These are phyloP conservation scores for Peromyscus aztecus DNA, from an alignment of 2,797 vertebrate species.

Conservation along the genomic window DNA sequence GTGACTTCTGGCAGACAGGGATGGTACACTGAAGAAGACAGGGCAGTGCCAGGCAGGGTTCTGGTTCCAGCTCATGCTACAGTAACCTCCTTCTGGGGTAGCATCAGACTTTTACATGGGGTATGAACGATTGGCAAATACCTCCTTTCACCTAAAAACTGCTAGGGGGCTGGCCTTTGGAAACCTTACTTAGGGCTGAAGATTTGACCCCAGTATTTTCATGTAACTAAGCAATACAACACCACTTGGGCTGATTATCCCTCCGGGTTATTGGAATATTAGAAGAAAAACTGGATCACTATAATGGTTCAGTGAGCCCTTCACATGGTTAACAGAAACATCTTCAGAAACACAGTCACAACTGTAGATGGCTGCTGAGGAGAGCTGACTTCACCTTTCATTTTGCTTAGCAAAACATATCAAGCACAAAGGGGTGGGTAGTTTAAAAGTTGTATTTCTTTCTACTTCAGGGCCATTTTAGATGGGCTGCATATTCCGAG, in stretches of 20 bases:
- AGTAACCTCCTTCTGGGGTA: background rate
- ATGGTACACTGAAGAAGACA: accelerated
- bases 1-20: background rate
- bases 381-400: background rate
- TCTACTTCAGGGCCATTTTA: background rate
- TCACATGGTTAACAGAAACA: background rate
- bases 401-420: constrained; percentile 18
- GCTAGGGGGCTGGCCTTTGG: constrained; percentile 1
- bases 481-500: background rate
- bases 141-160: background rate
- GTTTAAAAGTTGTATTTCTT: background rate
- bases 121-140: background rate
- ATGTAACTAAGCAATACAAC: background rate
- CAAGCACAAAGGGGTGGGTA: background rate
- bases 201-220: constrained; percentile 3
- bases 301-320: background rate
- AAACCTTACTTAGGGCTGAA: constrained; percentile 44
- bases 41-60: background rate
- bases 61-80: background rate
- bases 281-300: background rate
- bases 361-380: background rate
- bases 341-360: constrained; percentile 24
- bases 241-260: background rate
- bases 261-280: constrained; percentile 28
- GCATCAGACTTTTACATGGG: background rate